Conservation (phyloP, 2,888 invertebrate species). For the Pristionchus japonicus region DNA sequence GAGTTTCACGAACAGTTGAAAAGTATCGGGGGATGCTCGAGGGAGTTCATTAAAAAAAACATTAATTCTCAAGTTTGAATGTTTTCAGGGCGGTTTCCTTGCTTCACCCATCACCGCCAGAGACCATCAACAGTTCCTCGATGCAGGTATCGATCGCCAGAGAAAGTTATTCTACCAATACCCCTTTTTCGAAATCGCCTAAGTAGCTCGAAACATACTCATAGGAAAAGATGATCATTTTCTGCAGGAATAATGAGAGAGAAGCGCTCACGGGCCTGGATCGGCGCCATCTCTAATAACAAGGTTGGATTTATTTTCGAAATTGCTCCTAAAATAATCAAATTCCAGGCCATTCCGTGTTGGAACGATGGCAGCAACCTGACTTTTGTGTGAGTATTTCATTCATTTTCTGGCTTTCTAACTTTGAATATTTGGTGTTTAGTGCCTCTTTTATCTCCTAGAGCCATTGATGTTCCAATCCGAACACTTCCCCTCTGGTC, state of each 20-base stretch:
- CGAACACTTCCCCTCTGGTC: neutral
- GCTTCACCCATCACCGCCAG: neutral
- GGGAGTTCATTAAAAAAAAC: neutral
- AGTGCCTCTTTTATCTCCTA: too few species aligned
- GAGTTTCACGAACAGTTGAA: too few species aligned
- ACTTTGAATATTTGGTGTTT: too few species aligned
- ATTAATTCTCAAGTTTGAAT: neutral
- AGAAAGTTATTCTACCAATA: neutral
- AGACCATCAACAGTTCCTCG: neutral
- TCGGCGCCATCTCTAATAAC: constrained; percentile 11
- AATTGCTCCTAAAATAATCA: neutral
- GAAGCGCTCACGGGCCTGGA: neutral
- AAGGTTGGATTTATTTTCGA: neutral
- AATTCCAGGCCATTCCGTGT: neutral
- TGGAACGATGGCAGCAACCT: constrained; percentile 29
- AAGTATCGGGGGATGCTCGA: too few species aligned
- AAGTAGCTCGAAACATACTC: neutral
- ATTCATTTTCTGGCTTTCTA: too few species aligned
- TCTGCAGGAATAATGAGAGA: neutral
- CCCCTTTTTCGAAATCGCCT: neutral
- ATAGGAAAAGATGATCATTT: neutral
- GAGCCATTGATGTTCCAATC: neutral
- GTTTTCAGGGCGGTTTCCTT: constrained; percentile 22
- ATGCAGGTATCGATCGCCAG: neutral
- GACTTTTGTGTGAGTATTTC: constrained; percentile 25